Evolutionary conservation across 2,797 vertebrate genomes (phyloP).

Genomic region (Leontocebus nigricollis): DNA sequence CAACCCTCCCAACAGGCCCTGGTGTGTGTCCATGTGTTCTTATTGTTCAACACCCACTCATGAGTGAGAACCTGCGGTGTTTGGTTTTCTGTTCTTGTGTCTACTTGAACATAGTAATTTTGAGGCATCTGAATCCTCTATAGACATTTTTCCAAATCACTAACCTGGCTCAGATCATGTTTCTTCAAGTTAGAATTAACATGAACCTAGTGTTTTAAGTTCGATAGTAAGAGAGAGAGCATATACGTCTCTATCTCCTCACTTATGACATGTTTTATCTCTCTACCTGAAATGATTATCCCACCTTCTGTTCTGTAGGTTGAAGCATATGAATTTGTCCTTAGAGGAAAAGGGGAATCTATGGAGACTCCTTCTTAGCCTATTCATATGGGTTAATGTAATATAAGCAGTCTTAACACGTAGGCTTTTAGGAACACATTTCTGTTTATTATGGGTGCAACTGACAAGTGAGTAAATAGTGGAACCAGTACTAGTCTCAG

Average conservation of each 20-base stretch:
- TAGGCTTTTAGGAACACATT: not conserved
- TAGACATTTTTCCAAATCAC: not conserved
- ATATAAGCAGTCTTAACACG: not conserved
- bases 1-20: too few species aligned
- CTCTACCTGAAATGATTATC: not conserved
- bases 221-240: not conserved
- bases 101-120: not conserved
- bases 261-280: not conserved
- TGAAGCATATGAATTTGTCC: not conserved
- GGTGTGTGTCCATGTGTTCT: too few species aligned
- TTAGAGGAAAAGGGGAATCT: not conserved
- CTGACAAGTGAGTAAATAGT: not conserved
- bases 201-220: not conserved
- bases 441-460: not conserved
- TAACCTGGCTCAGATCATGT: not conserved
- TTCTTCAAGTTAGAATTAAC: constrained; percentile 4
- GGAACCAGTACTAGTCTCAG: not conserved
- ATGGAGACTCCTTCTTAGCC: not conserved
- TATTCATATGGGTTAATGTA: not conserved
- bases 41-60: too few species aligned
- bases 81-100: too few species aligned
- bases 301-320: not conserved
- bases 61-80: too few species aligned
- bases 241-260: not conserved
- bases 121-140: not conserved